Evolutionary conservation across 2,888 invertebrate genomes (phyloP), one percentile per base, ranked within the genome.

Genomic region (Ophion obscuratus): DNA sequence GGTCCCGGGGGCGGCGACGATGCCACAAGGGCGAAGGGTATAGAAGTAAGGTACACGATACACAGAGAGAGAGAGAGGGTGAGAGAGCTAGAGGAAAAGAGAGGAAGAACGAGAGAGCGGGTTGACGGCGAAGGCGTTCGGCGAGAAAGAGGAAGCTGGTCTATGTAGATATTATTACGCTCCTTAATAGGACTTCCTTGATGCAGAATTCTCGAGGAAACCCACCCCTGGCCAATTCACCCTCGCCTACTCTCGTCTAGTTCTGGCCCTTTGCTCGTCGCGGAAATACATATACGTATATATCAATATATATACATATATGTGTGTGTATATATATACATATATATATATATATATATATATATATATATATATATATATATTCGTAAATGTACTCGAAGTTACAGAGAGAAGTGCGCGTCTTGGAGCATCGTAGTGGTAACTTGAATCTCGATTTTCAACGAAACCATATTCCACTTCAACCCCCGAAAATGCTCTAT

Each of bases 391-490:
- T 67, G 74, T 62, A 62, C 76, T 83, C 71, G 59, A 67, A 71
- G 71, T 59, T 76, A 59, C 81, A 61, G 71, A 61, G 79, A 76
- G 80, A 80, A 67, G 57, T 40, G 77, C 57, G 61, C 73, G 67
- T 76, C 83, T 76, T 62, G 62, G 67, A 83, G 80, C 80, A 81
- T 81, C 73, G 68, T 59, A 57, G 73, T 59, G 53, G 80, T 86
- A 86, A 83, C 83, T 86, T 86, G 83, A 83, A 80, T 83, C 85
- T 68, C 85, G 83, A 83, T 83, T 85, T 79, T 76, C 83, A 83
- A 76, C 83, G 67, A 83, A 85, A 73, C 82, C 77, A n/a, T 78
- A 67, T 77, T 78, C 27, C 44, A 44, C 70, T 61, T 78, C 66
- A 64, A 62, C 44, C 80, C 40, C 17, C 61, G 17, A 53, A 20